These are phyloP conservation scores for Camelus dromedarius DNA, from an alignment of 2,113 vertebrate species.

Conservation along the genomic window DNA sequence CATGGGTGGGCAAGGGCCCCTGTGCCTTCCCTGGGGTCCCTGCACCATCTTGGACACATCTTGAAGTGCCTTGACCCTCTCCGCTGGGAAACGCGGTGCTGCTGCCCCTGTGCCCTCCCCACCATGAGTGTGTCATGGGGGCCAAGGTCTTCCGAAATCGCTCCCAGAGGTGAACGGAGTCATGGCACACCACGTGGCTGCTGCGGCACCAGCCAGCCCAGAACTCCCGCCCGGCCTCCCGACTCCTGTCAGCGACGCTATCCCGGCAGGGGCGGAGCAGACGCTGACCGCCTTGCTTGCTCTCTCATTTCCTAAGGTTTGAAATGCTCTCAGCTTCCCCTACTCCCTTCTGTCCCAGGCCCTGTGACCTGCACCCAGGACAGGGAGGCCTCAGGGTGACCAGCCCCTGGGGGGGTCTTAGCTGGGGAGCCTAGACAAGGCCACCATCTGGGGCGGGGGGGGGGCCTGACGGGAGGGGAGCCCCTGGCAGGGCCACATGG, in stretches of 20 bases:
- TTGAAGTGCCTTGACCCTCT: rapidly evolving
- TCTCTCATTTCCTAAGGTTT: background rate
- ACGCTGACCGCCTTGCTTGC: rapidly evolving
- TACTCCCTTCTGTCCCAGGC: background rate
- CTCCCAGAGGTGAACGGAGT: rapidly evolving
- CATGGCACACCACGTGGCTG: rapidly evolving
- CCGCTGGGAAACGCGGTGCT: rapidly evolving
- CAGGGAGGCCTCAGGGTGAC: background rate
- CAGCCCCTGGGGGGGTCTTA: background rate
- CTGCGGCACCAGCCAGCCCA: background rate
- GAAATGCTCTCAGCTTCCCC: rapidly evolving
- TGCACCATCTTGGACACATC: rapidly evolving
- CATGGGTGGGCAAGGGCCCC: rapidly evolving
- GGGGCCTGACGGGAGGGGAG: background rate
- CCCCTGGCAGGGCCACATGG: background rate
- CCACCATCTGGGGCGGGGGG: background rate
- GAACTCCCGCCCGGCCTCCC: rapidly evolving
- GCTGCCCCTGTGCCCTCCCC: rapidly evolving
- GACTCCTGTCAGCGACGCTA: rapidly evolving
- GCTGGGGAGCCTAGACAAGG: no score
- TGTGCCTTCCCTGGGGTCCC: background rate
- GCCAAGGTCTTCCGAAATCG: background rate
- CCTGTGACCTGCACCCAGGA: background rate
- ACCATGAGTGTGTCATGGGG: rapidly evolving
- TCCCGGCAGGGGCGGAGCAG: rapidly evolving